Conservation (phyloP, 2,888 invertebrate species). For the Seira musarum region DNA sequence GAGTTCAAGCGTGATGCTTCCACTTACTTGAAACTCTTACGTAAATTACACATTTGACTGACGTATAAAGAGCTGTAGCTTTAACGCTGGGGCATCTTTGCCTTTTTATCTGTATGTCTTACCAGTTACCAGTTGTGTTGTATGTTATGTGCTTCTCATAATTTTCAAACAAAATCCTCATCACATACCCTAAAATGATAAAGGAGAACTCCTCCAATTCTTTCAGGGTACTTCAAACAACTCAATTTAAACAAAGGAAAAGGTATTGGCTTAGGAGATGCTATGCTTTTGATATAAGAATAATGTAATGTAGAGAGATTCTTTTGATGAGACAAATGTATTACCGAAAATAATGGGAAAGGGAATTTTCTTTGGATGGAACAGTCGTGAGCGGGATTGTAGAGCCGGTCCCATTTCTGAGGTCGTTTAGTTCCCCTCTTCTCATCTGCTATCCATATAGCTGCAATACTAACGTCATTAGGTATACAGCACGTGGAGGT, state of each 20-base stretch:
- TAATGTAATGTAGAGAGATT: not conserved
- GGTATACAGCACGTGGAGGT: slow-evolving; percentile 50
- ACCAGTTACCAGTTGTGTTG: not conserved
- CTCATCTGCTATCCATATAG: slow-evolving; percentile 20
- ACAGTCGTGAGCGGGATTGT: slow-evolving; percentile 5
- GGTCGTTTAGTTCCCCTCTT: slow-evolving; percentile 43
- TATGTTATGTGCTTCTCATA: not conserved
- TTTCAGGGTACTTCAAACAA: not conserved
- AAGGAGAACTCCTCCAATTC: not conserved
- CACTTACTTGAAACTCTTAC: slow-evolving; percentile 18
- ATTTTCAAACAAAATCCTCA: not conserved
- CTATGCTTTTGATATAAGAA: not conserved
- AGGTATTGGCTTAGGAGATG: not conserved
- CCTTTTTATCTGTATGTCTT: not conserved
- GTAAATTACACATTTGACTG: slow-evolving; percentile 17
- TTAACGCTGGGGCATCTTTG: too few species aligned
- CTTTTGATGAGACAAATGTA: not conserved
- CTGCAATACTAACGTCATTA: slow-evolving; percentile 27
- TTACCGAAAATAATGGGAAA: not conserved
- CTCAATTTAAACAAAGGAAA: not conserved
- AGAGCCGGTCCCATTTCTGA: slow-evolving; percentile 47
- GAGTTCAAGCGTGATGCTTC: not conserved
- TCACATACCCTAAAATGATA: not conserved
- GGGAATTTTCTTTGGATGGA: not conserved
- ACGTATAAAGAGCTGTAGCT: too few species aligned